These are phyloP conservation scores for Meghimatium bilineatum DNA, from an alignment of 2,888 invertebrate species.

Conservation along the genomic window DNA sequence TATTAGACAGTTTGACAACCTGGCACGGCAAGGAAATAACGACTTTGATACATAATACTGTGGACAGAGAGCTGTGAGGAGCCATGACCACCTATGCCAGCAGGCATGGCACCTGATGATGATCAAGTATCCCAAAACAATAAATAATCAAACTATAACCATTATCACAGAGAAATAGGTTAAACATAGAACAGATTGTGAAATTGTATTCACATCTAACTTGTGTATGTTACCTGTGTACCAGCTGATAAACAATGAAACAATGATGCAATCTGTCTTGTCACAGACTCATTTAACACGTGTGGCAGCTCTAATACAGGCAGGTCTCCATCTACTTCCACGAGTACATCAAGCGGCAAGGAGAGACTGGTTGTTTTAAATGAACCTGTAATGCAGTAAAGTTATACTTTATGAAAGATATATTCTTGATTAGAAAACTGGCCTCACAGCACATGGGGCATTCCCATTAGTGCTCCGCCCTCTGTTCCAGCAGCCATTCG, in stretches of 20 bases:
- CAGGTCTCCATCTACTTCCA: constrained; percentile 56
- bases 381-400: constrained; percentile 54
- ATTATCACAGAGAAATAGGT: no score
- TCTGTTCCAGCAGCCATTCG: no score
- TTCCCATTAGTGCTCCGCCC: no score
- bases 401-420: background rate
- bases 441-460: no score
- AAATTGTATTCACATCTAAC: background rate
- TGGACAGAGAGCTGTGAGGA: no score
- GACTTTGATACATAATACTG: no score
- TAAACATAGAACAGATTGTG: background rate
- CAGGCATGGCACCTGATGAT: no score
- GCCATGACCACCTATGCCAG: no score
- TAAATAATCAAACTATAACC: background rate
- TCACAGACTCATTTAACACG: constrained; percentile 57
- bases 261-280: constrained; percentile 62
- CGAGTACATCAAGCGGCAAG: constrained; percentile 63
- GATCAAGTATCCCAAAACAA: no score
- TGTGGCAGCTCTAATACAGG: constrained; percentile 51
- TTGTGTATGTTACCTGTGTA: constrained; percentile 38
- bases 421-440: no score
- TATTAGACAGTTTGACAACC: no score
- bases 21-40: no score
- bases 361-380: constrained; percentile 57
- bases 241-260: constrained; percentile 55